Base-by-base conservation (phyloP, 2,113 vertebrate genomes). In the Varanus salvator region DNA sequence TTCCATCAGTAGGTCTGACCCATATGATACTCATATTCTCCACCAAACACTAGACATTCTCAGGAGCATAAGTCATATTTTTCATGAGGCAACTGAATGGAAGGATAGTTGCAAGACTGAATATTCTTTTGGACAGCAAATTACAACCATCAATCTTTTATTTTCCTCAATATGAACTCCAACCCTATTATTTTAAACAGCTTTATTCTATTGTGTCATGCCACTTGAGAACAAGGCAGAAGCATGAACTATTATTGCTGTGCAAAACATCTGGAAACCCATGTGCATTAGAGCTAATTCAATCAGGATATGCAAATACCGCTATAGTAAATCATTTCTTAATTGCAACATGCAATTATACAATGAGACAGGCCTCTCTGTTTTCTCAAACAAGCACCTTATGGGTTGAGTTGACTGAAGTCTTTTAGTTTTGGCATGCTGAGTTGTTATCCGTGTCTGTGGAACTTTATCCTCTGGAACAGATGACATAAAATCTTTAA, bases 121-220 rank as follows among this genome's bases (percentile, higher is more conserved):
- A 93, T 68, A 64, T 27, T 15, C 57, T 69, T 92, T 85, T 88
- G 94, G 84, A 0, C 6, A 66, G 75, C 85, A 91, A 80, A 92
- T 93, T 86, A 81, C 71, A 89, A 87, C 80, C 91, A 93, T 21
- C 94, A 93, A 92, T 95, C 89, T 92, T 92, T 92, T 94, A 90
- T 94, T 96, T 96, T 93, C 95, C 84, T 84, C 90, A 87, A 85
- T 91, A 91, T 95, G 89, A 91, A 87, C 91, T 94, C 93, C 17
- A 91, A 90, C 85, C 95, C 92, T 92, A 93, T 90, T 95, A 94
- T 90, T 88, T 94, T 94, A 95, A 89, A 91, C 76, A 77, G 86
- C 96, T 94, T 93, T 86, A 88, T 92, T 92, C 81, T 93, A 85
- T 92, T 91, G 38, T 93, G 94, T 92, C 90, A 60, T 52, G 29